A percentile compares a stretch with the other conserved stretches of the same genome.
Evolutionary conservation across 2,888 invertebrate genomes (phyloP).

Genomic region (Ectropis crepuscularia): DNA sequence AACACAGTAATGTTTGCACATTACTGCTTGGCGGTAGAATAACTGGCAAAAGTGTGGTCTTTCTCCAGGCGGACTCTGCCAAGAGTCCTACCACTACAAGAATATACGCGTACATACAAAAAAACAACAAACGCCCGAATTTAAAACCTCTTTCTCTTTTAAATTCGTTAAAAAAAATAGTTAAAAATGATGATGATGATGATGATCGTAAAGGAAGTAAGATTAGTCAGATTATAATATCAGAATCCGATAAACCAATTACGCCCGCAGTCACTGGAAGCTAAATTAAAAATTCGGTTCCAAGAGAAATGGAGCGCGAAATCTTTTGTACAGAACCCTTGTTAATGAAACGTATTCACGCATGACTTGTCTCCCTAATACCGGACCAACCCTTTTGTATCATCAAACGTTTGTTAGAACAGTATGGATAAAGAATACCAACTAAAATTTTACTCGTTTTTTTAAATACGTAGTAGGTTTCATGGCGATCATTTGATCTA

Average conservation of each 20-base stretch:
- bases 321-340: slow-evolving; percentile 49
- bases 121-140: too few relatives aligned
- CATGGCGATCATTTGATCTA: too few relatives aligned
- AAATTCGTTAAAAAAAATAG: too few relatives aligned
- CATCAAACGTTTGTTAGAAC: slow-evolving; percentile 15
- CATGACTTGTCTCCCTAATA: slow-evolving; percentile 46
- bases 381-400: slow-evolving; percentile 37
- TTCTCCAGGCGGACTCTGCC: too few relatives aligned
- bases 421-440: slow-evolving; percentile 12
- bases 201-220: too few relatives aligned
- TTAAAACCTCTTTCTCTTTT: too few relatives aligned
- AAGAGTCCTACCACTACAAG: too few relatives aligned
- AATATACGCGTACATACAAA: too few relatives aligned
- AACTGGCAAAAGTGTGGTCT: too few relatives aligned
- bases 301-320: slow-evolving; percentile 42
- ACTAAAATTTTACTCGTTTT: neutral
- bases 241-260: slow-evolving; percentile 6
- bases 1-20: too few relatives aligned
- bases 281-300: slow-evolving; percentile 42
- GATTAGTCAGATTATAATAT: slow-evolving; percentile 1
- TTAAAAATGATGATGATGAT: neutral
- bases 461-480: too few relatives aligned
- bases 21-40: too few relatives aligned
- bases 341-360: slow-evolving; percentile 48
- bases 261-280: slow-evolving; percentile 7